Conservation (phyloP, 2,113 vertebrate genomes). For the Chascanopsetta lugubris region DNA sequence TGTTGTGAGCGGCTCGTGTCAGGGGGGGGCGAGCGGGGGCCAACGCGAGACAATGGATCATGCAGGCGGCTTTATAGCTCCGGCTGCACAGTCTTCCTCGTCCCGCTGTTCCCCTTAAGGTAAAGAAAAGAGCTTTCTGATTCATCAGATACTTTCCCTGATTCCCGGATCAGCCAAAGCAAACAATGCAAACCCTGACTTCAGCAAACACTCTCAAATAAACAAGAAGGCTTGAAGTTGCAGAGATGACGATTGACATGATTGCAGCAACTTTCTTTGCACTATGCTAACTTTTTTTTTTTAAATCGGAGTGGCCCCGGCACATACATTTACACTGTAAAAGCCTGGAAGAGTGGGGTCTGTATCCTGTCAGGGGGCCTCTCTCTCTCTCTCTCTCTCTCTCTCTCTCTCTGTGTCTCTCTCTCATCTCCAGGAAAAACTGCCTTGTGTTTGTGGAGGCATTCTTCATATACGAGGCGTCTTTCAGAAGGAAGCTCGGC, state of each 20-base stretch:
- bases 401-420: no score
- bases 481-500: slow-evolving; percentile 47
- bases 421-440: slow-evolving; percentile 61
- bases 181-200: slow-evolving; percentile 50
- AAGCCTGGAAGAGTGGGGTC: slow-evolving; percentile 52
- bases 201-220: slow-evolving; percentile 38
- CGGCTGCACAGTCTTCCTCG: slow-evolving; percentile 41
- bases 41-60: slow-evolving; percentile 63
- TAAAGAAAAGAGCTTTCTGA: slow-evolving; percentile 54
- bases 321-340: slow-evolving; percentile 37
- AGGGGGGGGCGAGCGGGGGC: slow-evolving; percentile 42
- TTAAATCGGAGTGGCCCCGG: slow-evolving; percentile 43
- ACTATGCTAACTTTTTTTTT: slow-evolving; percentile 26
- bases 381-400: no score
- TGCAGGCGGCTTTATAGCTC: slow-evolving; percentile 48
- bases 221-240: slow-evolving; percentile 3
- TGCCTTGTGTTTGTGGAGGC: slow-evolving; percentile 49
- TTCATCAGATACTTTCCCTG: slow-evolving; percentile 58
- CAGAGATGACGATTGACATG: background rate
- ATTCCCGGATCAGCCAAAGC: slow-evolving; percentile 60
- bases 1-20: slow-evolving; percentile 65
- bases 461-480: slow-evolving; percentile 57
- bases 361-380: slow-evolving; percentile 60
- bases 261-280: slow-evolving; percentile 3
- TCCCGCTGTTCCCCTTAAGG: slow-evolving; percentile 33